Conservation (phyloP, 2,113 vertebrate genomes). For the Solenodon paradoxus region DNA sequence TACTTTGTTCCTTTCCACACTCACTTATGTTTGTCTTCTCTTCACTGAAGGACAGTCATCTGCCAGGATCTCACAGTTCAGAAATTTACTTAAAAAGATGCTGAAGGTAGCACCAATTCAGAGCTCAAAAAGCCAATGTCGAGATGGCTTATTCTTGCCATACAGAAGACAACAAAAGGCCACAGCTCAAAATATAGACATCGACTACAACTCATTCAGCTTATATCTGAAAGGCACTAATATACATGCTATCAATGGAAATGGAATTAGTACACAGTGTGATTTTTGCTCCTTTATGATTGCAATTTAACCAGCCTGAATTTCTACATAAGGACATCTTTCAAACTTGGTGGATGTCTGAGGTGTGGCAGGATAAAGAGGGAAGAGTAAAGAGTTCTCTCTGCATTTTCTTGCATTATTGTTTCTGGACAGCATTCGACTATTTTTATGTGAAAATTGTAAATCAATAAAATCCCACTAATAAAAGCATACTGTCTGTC, state of each 20-base stretch:
- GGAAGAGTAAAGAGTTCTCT: background rate
- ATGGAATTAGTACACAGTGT: constrained; percentile 48
- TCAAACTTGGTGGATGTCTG: background rate
- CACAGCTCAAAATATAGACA: constrained; percentile 34
- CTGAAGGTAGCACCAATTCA: rapidly evolving
- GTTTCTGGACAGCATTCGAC: background rate
- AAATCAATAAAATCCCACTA: background rate
- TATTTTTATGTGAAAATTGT: background rate
- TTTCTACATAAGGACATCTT: background rate
- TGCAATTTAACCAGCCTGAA: background rate
- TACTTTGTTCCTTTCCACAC: background rate
- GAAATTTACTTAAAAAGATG: background rate
- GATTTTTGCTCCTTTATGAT: background rate
- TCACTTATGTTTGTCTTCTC: background rate
- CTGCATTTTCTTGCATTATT: background rate
- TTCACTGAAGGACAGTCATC: background rate
- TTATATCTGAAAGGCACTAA: constrained; percentile 74
- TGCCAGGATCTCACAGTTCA: background rate
- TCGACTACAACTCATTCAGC: constrained; percentile 56
- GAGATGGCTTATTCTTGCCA: background rate
- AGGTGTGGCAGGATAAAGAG: background rate
- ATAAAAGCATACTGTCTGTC: background rate
- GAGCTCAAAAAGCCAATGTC: background rate
- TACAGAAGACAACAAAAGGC: constrained; percentile 48
- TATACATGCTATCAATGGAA: constrained; percentile 46